Evolutionary conservation across 64 coral and sea anemone genomes (phyloP), one percentile per base, ranked within the genome.

Genomic region (Dendrophyllia cribrosa): DNA sequence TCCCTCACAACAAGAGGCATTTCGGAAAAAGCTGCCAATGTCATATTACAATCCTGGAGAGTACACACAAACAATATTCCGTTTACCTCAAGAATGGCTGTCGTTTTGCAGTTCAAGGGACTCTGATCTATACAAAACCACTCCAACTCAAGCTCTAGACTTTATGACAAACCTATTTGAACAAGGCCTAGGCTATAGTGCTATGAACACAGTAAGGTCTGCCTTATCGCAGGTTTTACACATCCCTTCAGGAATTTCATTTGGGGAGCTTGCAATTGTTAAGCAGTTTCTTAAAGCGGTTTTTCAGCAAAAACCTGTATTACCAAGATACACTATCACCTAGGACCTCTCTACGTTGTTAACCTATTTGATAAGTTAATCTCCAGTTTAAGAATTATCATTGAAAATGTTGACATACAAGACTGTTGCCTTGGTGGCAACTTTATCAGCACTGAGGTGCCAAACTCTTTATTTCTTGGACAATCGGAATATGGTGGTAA

Each of bases 391-490:
- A 47, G 47, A 61, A 81, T 17, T 93, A 25, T 46, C 53, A 9
- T 49, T 88, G 13, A 93, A 93, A 79, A 59, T 82, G 68, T 82
- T 95, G 13, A 88, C 89, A 44, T 66, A 56, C 4, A 91, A 95
- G 60, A 48, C 51, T 43, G 86, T 70, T 10, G 76, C 63, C 6
- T 44, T 92, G 15, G 47, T 92, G 9, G 64, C 9, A 11, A 4
- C 88, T 5, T 20, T 87, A 19, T 82, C 85, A 51, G 90, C 76
- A 7, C 78, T 89, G 76, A 72, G 90, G 45, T 59, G 61, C 43
- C 94, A 92, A 78, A 92, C 94, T 17, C 3, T 87, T 76, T 82
- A 96, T 56, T 72, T 23, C 11, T 46, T 96, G 13, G 83, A 96
- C 48, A 66, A 92, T 44, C 58, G 19, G 11, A 76, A 92, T 15